Evolutionary conservation across 2,888 invertebrate genomes (phyloP), one percentile per base, ranked within the genome.

Genomic region (Metacarcinus magister): DNA sequence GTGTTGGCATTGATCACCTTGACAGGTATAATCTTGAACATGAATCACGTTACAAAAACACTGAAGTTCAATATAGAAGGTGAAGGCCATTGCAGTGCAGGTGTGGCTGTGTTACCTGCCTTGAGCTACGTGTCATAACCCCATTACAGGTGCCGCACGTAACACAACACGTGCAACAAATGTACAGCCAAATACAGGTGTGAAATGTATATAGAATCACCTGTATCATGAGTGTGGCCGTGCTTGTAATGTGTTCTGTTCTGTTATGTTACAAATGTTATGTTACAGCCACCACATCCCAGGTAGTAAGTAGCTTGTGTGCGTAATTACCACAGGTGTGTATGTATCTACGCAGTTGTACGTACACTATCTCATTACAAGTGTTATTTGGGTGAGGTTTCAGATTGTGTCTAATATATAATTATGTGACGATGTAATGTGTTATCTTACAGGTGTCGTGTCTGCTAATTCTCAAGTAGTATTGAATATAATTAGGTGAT

Each of bases 361-460:
- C n/a, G n/a, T 39, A 39, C n/a, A n/a, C 67, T n/a, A 67, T 67
- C 67, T 67, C 67, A 67, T 23, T 67, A 23, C 67, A 67, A n/a
- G 67, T 67, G 67, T 23, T 67, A 67, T 67, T 67, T n/a, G n/a
- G 67, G 67, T n/a, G n/a, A 67, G 67, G 7, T 7, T 67, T 7
- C n/a, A n/a, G n/a, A 67, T n/a, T 54, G 54, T 54, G 54, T 54
- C 16, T 67, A n/a, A 67, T 67, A n/a, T n/a, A 54, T 67, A n/a
- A 67, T 67, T n/a, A 67, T 67, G 7, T 67, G 67, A 67, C 67
- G n/a, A n/a, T 67, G 67, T 67, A 67, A 67, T 67, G n/a, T n/a
- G 67, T 67, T 67, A 67, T n/a, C 67, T 67, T 67, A 67, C 67
- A 67, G 67, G 3, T 67, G 67, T 67, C 67, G n/a, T 23, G 67